Evolutionary conservation across 1,140 invertebrate species (phyloP).

Genomic region (Drusus annulatus): DNA sequence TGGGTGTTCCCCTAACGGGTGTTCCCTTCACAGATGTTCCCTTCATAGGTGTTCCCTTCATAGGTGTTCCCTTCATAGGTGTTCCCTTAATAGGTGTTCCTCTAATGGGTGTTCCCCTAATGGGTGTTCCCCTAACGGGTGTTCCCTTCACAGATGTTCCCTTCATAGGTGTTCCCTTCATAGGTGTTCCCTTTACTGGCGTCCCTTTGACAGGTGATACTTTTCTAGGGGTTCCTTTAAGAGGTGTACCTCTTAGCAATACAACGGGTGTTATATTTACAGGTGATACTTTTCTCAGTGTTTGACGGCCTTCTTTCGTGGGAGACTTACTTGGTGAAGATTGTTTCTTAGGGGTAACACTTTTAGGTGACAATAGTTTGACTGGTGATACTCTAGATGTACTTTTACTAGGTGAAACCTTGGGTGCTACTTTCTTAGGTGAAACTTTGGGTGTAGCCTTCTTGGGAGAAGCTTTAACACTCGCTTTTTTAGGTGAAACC

Average conservation of each 20-base stretch:
- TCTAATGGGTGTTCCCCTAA: no score
- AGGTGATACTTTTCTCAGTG: no score
- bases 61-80: not conserved
- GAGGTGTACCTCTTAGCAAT: no score
- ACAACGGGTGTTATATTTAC: no score
- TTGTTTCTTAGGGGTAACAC: not conserved
- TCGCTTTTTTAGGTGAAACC: conserved; percentile 25
- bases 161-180: not conserved
- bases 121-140: not conserved
- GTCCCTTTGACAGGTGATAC: not conserved
- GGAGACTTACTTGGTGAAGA: not conserved
- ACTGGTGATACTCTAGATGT: not conserved
- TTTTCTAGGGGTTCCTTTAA: not conserved
- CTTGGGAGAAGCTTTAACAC: not conserved
- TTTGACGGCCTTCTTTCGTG: no score
- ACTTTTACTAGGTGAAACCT: not conserved
- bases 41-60: not conserved
- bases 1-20: not conserved
- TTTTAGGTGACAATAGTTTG: not conserved
- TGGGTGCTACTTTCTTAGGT: not conserved
- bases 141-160: not conserved
- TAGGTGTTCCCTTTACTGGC: not conserved
- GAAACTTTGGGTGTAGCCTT: not conserved
- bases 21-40: not conserved
- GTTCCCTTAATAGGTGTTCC: no score